Conservation (phyloP, 92 coral and sea anemone genomes). For the Phymanthus crucifer region DNA sequence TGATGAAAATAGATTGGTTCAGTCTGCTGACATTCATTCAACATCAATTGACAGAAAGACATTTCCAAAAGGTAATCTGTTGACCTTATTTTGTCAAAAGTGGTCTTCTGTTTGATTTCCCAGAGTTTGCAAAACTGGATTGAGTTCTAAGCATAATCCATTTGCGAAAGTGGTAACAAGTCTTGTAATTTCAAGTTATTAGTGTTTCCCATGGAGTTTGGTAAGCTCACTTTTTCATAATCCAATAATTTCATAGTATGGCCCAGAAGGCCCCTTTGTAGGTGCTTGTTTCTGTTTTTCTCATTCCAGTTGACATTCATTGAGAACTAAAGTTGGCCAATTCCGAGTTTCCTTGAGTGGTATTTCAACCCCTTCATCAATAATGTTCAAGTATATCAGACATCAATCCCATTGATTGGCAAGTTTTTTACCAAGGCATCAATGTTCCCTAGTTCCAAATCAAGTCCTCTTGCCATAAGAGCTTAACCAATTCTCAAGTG, state of each 20-base stretch:
- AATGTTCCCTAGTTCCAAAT: too few relatives aligned
- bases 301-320: not conserved
- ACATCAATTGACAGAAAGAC: not conserved
- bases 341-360: too few relatives aligned
- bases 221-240: not conserved
- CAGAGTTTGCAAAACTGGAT: not conserved
- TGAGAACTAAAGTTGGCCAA: not conserved
- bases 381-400: too few relatives aligned
- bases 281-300: slow-evolving; percentile 1
- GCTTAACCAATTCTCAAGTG: too few relatives aligned
- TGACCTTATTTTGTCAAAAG: not conserved
- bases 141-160: not conserved
- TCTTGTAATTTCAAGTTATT: not conserved
- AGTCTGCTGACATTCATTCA: not conserved
- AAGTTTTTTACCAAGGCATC: too few relatives aligned
- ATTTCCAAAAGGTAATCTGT: not conserved
- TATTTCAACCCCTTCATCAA: too few relatives aligned
- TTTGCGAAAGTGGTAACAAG: not conserved
- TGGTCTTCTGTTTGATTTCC: not conserved
- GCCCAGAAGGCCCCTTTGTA: slow-evolving; percentile 3
- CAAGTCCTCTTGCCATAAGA: too few relatives aligned
- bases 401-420: too few relatives aligned
- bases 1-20: not conserved
- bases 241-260: not conserved
- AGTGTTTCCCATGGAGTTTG: not conserved